These are phyloP conservation scores for Acrocephalus kingi DNA, from an alignment of 2,113 vertebrate species.

Conservation along the genomic window DNA sequence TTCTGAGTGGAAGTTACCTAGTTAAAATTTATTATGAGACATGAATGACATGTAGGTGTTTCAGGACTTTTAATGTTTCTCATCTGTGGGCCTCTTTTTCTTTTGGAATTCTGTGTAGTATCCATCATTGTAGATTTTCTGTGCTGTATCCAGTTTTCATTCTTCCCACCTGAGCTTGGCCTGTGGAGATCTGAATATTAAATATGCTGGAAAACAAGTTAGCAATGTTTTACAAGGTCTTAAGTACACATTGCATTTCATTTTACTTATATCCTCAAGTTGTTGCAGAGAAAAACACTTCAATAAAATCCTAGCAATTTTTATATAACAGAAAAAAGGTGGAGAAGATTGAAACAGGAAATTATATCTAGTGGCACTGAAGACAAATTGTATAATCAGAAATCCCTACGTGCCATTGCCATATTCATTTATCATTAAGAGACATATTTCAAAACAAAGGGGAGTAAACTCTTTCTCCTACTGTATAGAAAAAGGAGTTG, in stretches of 20 bases:
- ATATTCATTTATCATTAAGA: conserved; percentile 32
- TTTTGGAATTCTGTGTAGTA: neutral
- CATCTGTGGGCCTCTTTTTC: neutral
- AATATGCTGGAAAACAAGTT: neutral
- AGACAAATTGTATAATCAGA: conserved; percentile 28
- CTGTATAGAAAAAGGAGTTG: neutral
- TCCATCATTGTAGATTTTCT: neutral
- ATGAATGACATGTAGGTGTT: neutral
- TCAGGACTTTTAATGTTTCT: neutral
- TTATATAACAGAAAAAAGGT: neutral
- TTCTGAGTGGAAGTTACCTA: neutral
- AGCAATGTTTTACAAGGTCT: neutral
- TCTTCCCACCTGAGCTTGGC: neutral
- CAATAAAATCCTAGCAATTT: neutral
- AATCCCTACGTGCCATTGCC: neutral
- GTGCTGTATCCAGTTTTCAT: neutral
- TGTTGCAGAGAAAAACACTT: neutral
- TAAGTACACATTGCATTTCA: neutral
- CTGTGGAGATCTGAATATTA: neutral
- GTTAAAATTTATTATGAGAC: neutral
- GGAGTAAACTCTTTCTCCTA: neutral
- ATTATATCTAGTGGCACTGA: neutral
- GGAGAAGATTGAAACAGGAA: neutral
- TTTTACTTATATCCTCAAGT: neutral
- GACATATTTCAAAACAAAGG: neutral